These are phyloP conservation scores for Pyxicephalus adspersus DNA, from an alignment of 2,113 vertebrate species.

Conservation along the genomic window DNA sequence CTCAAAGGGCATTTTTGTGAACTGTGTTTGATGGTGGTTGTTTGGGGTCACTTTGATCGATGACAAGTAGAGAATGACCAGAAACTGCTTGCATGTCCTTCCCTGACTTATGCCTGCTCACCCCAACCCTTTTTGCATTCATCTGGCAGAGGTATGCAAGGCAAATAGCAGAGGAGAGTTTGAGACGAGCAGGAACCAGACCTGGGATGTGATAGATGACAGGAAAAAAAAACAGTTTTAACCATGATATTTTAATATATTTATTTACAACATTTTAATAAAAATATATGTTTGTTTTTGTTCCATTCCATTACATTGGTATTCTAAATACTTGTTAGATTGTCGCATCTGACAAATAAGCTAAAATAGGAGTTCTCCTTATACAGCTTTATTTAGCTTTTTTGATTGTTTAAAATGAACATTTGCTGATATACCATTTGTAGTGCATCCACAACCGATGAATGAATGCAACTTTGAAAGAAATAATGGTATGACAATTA, in stretches of 20 bases:
- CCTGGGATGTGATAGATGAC: conserved; percentile 15
- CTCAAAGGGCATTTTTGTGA: conserved; percentile 70
- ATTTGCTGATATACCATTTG: too few species aligned
- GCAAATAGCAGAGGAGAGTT: conserved; percentile 34
- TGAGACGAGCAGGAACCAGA: conserved; percentile 1
- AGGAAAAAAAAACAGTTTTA: conserved; percentile 1
- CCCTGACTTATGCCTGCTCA: conserved; percentile 58
- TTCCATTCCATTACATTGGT: background rate
- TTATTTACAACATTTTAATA: background rate
- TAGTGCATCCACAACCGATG: too few species aligned
- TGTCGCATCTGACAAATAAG: background rate
- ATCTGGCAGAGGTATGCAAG: conserved; percentile 48
- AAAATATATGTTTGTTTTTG: background rate
- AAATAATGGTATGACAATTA: too few species aligned
- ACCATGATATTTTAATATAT: background rate
- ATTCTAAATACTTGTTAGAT: background rate
- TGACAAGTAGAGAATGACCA: conserved; percentile 87
- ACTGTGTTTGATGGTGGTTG: conserved; percentile 77
- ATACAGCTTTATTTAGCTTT: too few species aligned
- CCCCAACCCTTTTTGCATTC: conserved; percentile 42
- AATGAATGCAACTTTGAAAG: too few species aligned
- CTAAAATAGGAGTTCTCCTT: too few species aligned
- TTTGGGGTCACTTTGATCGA: conserved; percentile 85
- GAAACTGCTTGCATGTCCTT: conserved; percentile 70
- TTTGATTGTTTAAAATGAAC: too few species aligned